Base-by-base conservation (phyloP, 2,113 vertebrate species). In the Malaclemys terrapin region DNA sequence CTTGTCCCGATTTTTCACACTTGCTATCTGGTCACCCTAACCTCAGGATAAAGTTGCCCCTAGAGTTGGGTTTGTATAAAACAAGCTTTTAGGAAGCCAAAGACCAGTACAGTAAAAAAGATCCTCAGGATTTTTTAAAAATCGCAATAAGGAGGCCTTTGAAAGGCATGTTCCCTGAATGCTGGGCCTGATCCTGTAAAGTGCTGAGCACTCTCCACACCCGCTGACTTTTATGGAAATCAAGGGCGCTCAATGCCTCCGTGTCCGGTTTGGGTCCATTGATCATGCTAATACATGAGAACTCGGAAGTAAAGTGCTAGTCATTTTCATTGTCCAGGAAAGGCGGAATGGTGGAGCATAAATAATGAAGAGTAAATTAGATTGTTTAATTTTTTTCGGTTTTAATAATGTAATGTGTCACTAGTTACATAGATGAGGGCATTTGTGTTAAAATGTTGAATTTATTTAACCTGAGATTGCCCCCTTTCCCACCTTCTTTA, bases 151-250 rank as follows among this genome's bases (percentile, higher is more conserved):
- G 11, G 20, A 52, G 31, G 4, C 31, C 42, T 27, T 29, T 35
- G 75, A 2, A 27, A 91, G 1, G 53, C 49, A 25, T 0, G 14
- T 35, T 4, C 62, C 49, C 49, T 1, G 57, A 3, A 1, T 1
- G 65, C 84, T 56, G 65, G 42, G 31, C 80, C 84, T 5, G 1
- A 75, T 56, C 31, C 1, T 2, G 22, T 1, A 24, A 45, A 57
- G 1, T 24, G 56, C 0, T 42, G 10, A 6, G 57, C 31, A 29
- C 27, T 16, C 4, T 20, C 10, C 29, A 1, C 1, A 2, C 8
- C 53, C 0, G 14, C 0, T 0, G 84, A 24, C 31, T 72, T 5
- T 0, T 10, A 2, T 14, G 0, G 59, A 1, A 14, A 0, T 12
- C 1, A 1, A 2, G 19, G 6, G 6, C 9, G 0, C n/a, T 16